Percentiles rank a stretch among this genome's conserved stretches.
Evolutionary conservation across 2,888 invertebrate genomes (phyloP).

Genomic region (Embidobia sp.): DNA sequence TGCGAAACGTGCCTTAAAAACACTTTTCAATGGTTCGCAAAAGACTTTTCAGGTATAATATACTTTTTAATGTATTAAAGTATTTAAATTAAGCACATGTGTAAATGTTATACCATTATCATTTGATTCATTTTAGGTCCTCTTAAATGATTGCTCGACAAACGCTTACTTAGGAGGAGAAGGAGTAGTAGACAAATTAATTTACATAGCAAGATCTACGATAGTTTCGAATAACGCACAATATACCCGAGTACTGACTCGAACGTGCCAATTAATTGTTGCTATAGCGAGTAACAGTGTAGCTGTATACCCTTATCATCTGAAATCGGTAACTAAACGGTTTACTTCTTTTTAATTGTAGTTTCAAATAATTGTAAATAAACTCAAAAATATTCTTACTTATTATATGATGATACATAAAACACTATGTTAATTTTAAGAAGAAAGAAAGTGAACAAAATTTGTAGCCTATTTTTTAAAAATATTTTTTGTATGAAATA

Average conservation of each 20-base stretch:
- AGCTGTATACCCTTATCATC: constrained; percentile 78
- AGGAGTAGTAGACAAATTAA: constrained; percentile 78
- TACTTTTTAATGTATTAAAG: too few species aligned
- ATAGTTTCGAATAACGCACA: constrained; percentile 80
- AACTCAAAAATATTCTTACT: too few species aligned
- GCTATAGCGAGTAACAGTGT: constrained; percentile 78
- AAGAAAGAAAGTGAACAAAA: too few species aligned
- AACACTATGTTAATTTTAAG: too few species aligned
- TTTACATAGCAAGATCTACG: constrained; percentile 79
- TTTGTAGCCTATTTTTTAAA: too few species aligned
- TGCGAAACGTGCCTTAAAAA: constrained; percentile 78
- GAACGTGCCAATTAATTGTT: constrained; percentile 79
- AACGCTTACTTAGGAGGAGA: constrained; percentile 77
- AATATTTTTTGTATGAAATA: too few species aligned
- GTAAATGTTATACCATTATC: too few species aligned
- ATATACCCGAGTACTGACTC: constrained; percentile 78
- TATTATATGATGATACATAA: too few species aligned
- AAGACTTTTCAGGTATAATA: constrained; percentile 80
- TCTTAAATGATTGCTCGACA: constrained; percentile 78
- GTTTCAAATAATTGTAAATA: too few species aligned
- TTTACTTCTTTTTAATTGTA: too few species aligned
- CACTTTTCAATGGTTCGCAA: constrained; percentile 79
- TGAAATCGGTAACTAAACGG: constrained; percentile 76
- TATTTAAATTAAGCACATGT: too few species aligned
- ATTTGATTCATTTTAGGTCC: constrained; percentile 69